Evolutionary conservation across 1,140 invertebrate species (phyloP), one percentile per base, ranked within the genome.

Genomic region (Camponotus floridanus): DNA sequence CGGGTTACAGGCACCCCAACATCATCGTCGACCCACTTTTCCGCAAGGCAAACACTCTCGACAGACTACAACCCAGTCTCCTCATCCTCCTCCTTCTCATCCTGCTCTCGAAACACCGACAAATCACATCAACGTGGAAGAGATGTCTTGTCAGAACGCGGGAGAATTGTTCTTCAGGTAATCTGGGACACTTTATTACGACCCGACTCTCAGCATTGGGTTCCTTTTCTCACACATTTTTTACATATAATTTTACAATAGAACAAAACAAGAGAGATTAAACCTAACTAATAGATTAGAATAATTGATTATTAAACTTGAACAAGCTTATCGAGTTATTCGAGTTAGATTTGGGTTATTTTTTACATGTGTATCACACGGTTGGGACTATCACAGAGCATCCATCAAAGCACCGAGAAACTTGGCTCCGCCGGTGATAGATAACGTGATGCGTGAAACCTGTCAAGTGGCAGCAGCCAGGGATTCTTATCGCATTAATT

Each of bases 101-200:
- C 8, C n/a, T 51, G 42, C 62, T 36, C 15, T 26, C 31, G 31
- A 74, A 45, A 61, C 45, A 74, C 11, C 15, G 26, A 11, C 67
- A 36, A 81, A 64, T 36, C 26, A 15, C 33, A 78, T 85, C 15
- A 76, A 73, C 21, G 13, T 91, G 1, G 88, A 78, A 48, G 91
- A 92, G n/a, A 92, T 92, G 91, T 87, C 90, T 18, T 94, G 93
- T 67, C 89, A 90, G 36, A 92, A 93, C 88, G 73, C 76, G 45
- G 90, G 86, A 3, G 76, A 90, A 33, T 65, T 92, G 42, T 93
- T 91, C 83, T 94, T 93, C 86, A 85, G 90, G 92, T 92, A 91
- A 45, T 31, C 3, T 4, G 15, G 13, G 4, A 51, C 65, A 4
- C 36, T 42, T 45, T 26, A 26, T 26, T 26, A 26, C 26, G 26